A percentile compares a stretch with the other conserved stretches of the same genome.
phyloP scores from a whole-genome alignment of 2,888 invertebrate species.

The Apotomis capreana region DNA sequence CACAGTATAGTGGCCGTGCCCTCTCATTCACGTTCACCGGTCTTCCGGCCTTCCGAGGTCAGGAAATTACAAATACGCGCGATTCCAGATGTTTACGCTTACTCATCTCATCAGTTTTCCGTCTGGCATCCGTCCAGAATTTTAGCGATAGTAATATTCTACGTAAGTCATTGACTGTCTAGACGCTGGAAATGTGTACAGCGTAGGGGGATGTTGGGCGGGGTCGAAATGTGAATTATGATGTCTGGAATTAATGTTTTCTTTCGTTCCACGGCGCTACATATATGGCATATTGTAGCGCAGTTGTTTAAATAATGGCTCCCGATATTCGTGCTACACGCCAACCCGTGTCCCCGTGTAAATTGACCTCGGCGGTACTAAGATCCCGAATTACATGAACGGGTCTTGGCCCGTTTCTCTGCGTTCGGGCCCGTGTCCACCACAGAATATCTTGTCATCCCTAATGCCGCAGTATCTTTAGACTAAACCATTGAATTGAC shows the following conservation, averaged over 20 bases:
- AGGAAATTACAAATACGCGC: slow-evolving; percentile 4
- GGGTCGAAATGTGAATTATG: slow-evolving; percentile 15
- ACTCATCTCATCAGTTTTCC: slow-evolving; percentile 25
- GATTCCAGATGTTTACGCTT: slow-evolving; percentile 18
- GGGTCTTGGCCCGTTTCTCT: too few relatives aligned
- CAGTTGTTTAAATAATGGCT: background rate
- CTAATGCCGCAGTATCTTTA: too few relatives aligned
- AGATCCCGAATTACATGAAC: too few relatives aligned
- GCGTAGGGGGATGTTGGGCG: slow-evolving; percentile 5
- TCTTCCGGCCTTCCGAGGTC: slow-evolving; percentile 16
- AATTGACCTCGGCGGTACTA: too few relatives aligned
- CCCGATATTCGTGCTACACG: too few relatives aligned
- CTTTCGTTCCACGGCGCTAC: background rate
- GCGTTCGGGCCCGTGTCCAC: too few relatives aligned
- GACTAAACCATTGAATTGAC: too few relatives aligned
- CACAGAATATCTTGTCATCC: too few relatives aligned
- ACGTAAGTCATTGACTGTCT: slow-evolving; percentile 31
- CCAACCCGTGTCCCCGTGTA: too few relatives aligned
- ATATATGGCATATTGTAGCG: background rate
- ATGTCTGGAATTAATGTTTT: slow-evolving; percentile 10
- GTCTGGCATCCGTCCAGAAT: slow-evolving; percentile 28
- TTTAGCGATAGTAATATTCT: slow-evolving; percentile 17
- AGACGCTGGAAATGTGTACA: slow-evolving; percentile 3
- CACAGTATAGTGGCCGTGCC: slow-evolving; percentile 13
- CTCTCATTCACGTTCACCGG: slow-evolving; percentile 19